Conservation (phyloP, 2,797 vertebrate species). For the Trachops cirrhosus region DNA sequence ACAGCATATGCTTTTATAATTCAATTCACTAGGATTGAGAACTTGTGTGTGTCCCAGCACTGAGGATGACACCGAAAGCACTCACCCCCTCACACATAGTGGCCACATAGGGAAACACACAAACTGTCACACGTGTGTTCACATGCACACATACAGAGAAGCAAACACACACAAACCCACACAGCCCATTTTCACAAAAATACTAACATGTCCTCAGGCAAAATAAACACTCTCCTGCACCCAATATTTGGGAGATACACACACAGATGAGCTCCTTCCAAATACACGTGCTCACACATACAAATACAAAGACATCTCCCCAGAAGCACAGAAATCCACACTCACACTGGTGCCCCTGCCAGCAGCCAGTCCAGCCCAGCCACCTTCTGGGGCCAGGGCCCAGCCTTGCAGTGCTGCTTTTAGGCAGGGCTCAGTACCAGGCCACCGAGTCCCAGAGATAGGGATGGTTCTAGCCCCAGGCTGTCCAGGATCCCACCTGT, state of each 20-base stretch:
- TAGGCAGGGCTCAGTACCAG: neutral
- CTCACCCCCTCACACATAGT: neutral
- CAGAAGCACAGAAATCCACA: neutral
- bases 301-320: neutral
- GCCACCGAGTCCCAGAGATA: neutral
- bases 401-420: neutral
- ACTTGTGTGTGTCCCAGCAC: neutral
- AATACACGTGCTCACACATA: neutral
- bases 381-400: neutral
- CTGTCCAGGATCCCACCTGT: neutral
- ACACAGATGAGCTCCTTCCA: neutral
- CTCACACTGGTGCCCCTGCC: neutral
- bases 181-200: neutral
- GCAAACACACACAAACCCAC: neutral
- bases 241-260: neutral
- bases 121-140: neutral
- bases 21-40: neutral
- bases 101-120: neutral
- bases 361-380: neutral
- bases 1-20: neutral
- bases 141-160: neutral
- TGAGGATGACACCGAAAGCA: neutral
- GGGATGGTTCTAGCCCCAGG: neutral
- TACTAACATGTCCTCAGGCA: neutral
- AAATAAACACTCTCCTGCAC: neutral